These are phyloP conservation scores for Columba livia DNA, from an alignment of 2,113 vertebrate genomes.

Conservation along the genomic window DNA sequence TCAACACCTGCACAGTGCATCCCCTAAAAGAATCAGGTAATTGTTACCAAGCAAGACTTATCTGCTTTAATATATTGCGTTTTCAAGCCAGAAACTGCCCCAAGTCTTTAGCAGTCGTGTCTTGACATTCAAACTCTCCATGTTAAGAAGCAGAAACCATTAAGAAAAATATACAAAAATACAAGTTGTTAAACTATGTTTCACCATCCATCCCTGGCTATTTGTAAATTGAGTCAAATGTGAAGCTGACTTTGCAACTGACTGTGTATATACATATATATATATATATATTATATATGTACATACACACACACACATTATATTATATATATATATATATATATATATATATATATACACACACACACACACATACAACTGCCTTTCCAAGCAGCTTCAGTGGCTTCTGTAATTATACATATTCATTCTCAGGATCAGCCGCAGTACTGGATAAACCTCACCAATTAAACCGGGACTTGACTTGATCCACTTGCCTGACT, in stretches of 20 bases:
- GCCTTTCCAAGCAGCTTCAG: not conserved
- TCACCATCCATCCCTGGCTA: not conserved
- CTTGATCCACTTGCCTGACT: not conserved
- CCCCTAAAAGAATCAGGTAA: not conserved
- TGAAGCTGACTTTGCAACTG: not conserved
- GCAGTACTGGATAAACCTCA: not conserved
- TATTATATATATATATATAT: too few species aligned
- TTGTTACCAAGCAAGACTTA: not conserved
- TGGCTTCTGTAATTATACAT: not conserved
- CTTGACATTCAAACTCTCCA: not conserved
- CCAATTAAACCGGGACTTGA: too few species aligned
- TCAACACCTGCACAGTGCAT: not conserved
- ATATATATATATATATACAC: too few species aligned
- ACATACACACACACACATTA: too few species aligned
- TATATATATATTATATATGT: too few species aligned
- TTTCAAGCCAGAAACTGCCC: not conserved
- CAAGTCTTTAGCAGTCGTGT: not conserved
- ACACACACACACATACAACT: too few species aligned
- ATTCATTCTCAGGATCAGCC: not conserved
- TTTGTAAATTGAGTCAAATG: accelerated
- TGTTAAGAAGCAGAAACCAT: not conserved
- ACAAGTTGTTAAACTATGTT: not conserved
- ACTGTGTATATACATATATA: too few species aligned
- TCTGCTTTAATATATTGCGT: not conserved
- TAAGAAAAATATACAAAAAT: not conserved